phyloP scores from a whole-genome alignment of 2,113 vertebrate species.

The Anarhynchus alexandrinus region DNA sequence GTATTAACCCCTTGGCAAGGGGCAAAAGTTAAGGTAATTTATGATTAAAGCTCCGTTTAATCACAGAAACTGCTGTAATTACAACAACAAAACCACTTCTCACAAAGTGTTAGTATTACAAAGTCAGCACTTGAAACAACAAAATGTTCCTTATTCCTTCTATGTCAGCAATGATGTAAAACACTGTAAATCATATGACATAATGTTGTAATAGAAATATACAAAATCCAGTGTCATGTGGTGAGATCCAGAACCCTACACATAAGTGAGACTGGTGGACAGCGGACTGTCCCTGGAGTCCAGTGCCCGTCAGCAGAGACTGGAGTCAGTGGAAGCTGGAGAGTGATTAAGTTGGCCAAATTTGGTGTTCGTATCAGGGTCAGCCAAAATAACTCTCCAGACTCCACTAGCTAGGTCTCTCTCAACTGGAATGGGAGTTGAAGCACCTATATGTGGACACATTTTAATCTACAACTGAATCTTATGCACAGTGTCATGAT shows the following conservation, averaged over 20 bases:
- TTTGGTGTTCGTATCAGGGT: fast-evolving
- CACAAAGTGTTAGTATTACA: not conserved
- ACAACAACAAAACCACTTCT: not conserved
- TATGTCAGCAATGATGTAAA: not conserved
- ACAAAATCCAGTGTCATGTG: not conserved
- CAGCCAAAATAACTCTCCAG: not conserved
- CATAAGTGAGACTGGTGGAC: not conserved
- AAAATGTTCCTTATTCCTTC: not conserved
- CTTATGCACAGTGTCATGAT: not conserved
- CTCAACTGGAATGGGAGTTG: not conserved
- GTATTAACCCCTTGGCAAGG: not conserved
- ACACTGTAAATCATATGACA: not conserved
- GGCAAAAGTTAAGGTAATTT: not conserved
- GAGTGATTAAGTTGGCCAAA: not conserved
- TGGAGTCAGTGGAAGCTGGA: not conserved
- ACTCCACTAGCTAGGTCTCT: not conserved
- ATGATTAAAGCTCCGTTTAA: not conserved
- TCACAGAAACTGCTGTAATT: not conserved
- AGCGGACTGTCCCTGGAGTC: not conserved
- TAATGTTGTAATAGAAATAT: not conserved
- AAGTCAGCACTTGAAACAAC: not conserved
- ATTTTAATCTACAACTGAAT: not conserved
- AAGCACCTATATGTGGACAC: not conserved
- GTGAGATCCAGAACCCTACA: not conserved
- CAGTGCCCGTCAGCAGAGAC: not conserved